Conservation (phyloP, 2,797 vertebrate species). For the Borostomias antarcticus region DNA sequence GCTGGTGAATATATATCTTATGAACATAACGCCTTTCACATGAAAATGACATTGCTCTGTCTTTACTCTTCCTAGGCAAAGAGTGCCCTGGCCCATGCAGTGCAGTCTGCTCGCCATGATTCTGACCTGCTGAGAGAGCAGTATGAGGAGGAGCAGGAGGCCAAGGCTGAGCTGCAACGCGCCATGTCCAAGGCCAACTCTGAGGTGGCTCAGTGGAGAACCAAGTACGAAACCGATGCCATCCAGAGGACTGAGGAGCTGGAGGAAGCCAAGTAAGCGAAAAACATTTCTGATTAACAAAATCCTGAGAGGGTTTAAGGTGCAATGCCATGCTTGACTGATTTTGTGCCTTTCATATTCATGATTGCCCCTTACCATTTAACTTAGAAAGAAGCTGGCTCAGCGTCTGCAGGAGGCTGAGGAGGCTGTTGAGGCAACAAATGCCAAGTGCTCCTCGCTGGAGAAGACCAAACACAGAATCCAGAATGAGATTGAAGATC, state of each 20-base stretch:
- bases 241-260: conserved; percentile 80
- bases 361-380: neutral
- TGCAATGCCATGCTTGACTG: no score
- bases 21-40: neutral
- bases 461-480: conserved; percentile 86
- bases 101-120: conserved; percentile 69
- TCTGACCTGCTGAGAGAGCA: conserved; percentile 73
- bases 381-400: conserved; percentile 81
- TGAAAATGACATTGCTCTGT: neutral
- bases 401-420: conserved; percentile 84
- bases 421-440: conserved; percentile 80
- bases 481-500: conserved; percentile 84
- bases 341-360: no score
- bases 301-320: neutral
- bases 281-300: neutral
- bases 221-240: conserved; percentile 80
- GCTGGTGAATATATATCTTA: neutral
- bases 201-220: conserved; percentile 81
- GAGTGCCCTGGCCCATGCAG: conserved; percentile 77
- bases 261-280: conserved; percentile 79
- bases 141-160: conserved; percentile 78
- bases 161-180: conserved; percentile 76
- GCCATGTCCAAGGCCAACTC: conserved; percentile 79
- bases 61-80: conserved; percentile 67
- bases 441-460: conserved; percentile 82